These are phyloP conservation scores for Lamellibrachia satsuma DNA, from an alignment of 2,888 invertebrate species.

Conservation along the genomic window DNA sequence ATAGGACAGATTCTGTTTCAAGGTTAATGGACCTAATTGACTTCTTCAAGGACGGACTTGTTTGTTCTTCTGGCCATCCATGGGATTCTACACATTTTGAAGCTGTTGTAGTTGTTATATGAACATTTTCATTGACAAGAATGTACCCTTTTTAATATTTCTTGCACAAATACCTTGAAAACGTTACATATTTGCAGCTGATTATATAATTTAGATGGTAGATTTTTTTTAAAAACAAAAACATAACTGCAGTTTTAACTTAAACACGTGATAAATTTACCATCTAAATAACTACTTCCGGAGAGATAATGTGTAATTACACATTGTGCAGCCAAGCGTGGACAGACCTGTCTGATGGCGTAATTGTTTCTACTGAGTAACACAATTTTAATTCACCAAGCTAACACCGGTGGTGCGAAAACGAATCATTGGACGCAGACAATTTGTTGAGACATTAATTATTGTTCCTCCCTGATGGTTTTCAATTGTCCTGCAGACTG, in stretches of 20 bases:
- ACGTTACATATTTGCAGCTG: neutral
- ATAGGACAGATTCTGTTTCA: no score
- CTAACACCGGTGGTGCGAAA: neutral
- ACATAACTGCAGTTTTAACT: no score
- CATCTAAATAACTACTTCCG: neutral
- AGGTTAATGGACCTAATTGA: no score
- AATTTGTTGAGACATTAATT: neutral
- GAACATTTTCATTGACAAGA: neutral
- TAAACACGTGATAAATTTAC: neutral
- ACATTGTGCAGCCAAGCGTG: neutral
- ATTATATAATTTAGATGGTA: neutral
- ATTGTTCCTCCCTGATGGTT: neutral
- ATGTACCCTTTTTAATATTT: neutral
- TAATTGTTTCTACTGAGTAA: neutral
- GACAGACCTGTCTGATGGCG: neutral
- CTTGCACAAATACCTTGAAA: neutral
- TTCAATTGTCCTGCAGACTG: neutral
- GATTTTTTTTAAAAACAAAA: neutral
- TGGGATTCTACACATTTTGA: no score
- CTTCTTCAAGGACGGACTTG: no score
- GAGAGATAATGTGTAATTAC: neutral
- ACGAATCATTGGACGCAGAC: neutral
- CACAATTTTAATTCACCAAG: neutral
- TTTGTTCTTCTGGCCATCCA: no score
- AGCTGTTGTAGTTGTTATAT: neutral